Conservation (phyloP, 2,888 invertebrate species). For the Drosophila imparisetae region DNA sequence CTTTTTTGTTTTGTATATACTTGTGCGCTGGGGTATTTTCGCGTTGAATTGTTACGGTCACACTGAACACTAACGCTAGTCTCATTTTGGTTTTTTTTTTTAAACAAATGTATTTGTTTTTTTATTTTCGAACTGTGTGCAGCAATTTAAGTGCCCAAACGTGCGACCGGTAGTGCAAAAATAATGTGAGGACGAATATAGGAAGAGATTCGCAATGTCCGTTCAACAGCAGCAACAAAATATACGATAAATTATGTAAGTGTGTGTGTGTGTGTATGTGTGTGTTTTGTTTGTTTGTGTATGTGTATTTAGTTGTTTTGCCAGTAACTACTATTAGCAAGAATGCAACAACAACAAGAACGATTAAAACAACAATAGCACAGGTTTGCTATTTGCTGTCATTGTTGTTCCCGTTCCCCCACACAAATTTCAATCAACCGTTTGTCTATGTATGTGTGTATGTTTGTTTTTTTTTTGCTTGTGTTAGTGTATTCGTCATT, state of each 20-base stretch:
- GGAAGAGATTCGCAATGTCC: constrained; percentile 56
- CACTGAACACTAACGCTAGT: constrained; percentile 53
- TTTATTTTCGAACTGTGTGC: constrained; percentile 65
- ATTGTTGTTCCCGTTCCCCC: constrained; percentile 75
- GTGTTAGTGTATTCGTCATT: constrained; percentile 68
- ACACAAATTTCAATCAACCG: constrained; percentile 59
- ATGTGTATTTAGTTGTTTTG: constrained; percentile 24
- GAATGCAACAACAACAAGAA: constrained; percentile 51
- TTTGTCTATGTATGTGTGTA: constrained; percentile 21
- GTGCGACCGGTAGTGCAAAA: constrained; percentile 41
- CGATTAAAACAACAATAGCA: constrained; percentile 36
- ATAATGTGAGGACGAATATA: constrained; percentile 40
- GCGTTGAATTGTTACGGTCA: constrained; percentile 26
- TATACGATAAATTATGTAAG: constrained; percentile 70
- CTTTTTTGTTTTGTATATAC: neutral
- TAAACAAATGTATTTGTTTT: constrained; percentile 75
- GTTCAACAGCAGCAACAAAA: constrained; percentile 47
- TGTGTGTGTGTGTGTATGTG: constrained; percentile 42
- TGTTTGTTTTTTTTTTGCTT: constrained; percentile 22
- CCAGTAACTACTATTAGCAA: constrained; percentile 55
- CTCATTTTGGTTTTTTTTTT: constrained; percentile 72
- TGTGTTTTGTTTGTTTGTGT: constrained; percentile 37
- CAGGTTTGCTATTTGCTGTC: constrained; percentile 49
- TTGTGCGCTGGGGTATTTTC: constrained; percentile 13
- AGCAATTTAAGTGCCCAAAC: constrained; percentile 39